These are phyloP conservation scores for Lasioglossum malachurum DNA, from an alignment of 2,888 invertebrate genomes.

Conservation along the genomic window DNA sequence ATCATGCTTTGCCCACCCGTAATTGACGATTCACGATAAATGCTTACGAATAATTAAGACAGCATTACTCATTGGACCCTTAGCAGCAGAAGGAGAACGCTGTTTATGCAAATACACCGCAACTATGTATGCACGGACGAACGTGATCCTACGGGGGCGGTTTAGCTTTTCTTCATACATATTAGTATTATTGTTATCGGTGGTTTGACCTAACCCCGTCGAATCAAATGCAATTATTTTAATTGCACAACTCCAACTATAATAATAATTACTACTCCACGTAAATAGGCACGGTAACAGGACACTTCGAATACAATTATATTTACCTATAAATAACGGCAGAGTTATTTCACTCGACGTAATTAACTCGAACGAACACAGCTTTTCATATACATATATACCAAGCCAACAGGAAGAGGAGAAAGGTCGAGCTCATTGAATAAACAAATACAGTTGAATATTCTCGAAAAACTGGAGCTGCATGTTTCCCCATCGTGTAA, in stretches of 20 bases:
- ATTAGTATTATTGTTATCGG: background rate
- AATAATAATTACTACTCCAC: constrained; percentile 7
- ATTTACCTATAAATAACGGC: background rate
- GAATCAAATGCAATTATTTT: background rate
- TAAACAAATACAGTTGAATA: constrained; percentile 10
- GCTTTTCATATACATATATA: background rate
- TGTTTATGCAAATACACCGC: constrained; percentile 8
- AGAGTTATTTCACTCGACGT: background rate
- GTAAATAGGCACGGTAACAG: background rate
- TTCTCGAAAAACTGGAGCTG: background rate
- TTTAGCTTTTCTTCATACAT: background rate
- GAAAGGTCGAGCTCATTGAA: background rate
- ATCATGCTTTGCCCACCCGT: constrained; percentile 34
- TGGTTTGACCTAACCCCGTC: background rate
- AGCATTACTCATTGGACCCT: constrained; percentile 32
- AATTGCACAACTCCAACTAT: constrained; percentile 5
- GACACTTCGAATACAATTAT: constrained; percentile 6
- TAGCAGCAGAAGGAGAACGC: background rate
- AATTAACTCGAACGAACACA: background rate
- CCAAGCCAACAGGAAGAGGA: background rate
- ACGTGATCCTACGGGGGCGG: background rate
- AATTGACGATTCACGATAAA: constrained; percentile 52
- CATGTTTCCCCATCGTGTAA: background rate
- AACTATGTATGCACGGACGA: background rate
- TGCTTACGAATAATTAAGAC: constrained; percentile 53